Evolutionary conservation across 2,113 vertebrate species (phyloP).

Genomic region (Gadus macrocephalus): DNA sequence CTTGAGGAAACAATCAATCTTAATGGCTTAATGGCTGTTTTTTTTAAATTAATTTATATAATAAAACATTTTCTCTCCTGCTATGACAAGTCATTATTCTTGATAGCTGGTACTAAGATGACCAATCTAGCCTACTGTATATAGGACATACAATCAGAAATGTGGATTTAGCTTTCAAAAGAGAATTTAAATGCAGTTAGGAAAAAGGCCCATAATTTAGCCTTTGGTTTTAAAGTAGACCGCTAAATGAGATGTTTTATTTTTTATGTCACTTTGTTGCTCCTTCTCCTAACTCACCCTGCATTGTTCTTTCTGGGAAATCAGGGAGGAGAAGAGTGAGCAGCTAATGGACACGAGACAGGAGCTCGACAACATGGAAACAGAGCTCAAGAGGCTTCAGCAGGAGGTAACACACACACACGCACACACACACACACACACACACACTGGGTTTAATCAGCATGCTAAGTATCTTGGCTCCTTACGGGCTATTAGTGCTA

Average conservation of each 20-base stretch:
- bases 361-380: slow-evolving; percentile 89
- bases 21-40: neutral
- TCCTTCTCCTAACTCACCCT: too few relatives aligned
- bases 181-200: too few relatives aligned
- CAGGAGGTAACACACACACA: slow-evolving; percentile 81
- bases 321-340: slow-evolving; percentile 96
- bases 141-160: too few relatives aligned
- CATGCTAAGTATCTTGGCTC: slow-evolving; percentile 41
- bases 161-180: too few relatives aligned
- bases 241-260: too few relatives aligned
- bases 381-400: slow-evolving; percentile 87
- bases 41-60: neutral
- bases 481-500: slow-evolving; percentile 61
- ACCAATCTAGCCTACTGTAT: too few relatives aligned
- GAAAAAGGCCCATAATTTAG: too few relatives aligned
- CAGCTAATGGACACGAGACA: slow-evolving; percentile 94
- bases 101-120: too few relatives aligned
- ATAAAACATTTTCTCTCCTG: too few relatives aligned
- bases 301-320: slow-evolving; percentile 14
- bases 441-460: slow-evolving; percentile 47
- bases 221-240: too few relatives aligned
- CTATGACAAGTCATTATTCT: too few relatives aligned
- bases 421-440: slow-evolving; percentile 10
- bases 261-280: too few relatives aligned
- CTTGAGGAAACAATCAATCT: neutral